phyloP scores from a whole-genome alignment of 2,113 vertebrate genomes.

The Tautogolabrus adspersus region DNA sequence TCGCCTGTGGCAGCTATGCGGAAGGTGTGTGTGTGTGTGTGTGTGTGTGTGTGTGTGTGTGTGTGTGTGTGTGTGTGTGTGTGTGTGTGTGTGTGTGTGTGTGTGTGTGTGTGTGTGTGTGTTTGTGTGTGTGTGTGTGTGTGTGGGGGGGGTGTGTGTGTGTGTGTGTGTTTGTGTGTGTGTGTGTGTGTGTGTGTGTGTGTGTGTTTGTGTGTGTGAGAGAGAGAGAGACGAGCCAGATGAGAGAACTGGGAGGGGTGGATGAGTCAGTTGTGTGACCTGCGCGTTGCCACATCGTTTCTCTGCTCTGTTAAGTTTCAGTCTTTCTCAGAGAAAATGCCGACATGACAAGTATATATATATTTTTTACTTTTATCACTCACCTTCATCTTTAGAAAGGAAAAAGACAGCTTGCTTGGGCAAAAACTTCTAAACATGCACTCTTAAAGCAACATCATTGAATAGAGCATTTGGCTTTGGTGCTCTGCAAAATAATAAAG shows the following conservation, averaged over 20 bases:
- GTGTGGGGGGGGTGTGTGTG: constrained; percentile 24
- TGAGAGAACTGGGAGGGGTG: constrained; percentile 59
- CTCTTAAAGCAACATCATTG: neutral
- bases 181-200: constrained; percentile 15
- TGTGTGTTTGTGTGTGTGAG: too few relatives aligned
- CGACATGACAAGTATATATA: neutral
- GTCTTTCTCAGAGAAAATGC: constrained; percentile 5
- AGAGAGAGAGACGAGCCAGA: constrained; percentile 5
- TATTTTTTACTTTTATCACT: neutral
- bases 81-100: too few relatives aligned
- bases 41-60: too few relatives aligned
- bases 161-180: neutral
- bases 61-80: too few relatives aligned
- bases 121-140: constrained; percentile 14
- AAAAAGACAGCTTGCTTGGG: neutral
- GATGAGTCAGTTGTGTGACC: constrained; percentile 68
- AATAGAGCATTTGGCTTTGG: neutral
- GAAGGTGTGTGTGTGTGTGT: constrained; percentile 25
- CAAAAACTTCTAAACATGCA: neutral
- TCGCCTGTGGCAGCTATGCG: neutral
- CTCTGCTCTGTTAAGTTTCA: constrained; percentile 44
- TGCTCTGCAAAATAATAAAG: constrained; percentile 47
- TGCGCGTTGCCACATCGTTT: constrained; percentile 43
- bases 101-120: too few relatives aligned
- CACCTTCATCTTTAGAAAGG: neutral